Evolutionary conservation across 2,797 vertebrate genomes (phyloP).

Genomic region (Pseudopleuronectes americanus): DNA sequence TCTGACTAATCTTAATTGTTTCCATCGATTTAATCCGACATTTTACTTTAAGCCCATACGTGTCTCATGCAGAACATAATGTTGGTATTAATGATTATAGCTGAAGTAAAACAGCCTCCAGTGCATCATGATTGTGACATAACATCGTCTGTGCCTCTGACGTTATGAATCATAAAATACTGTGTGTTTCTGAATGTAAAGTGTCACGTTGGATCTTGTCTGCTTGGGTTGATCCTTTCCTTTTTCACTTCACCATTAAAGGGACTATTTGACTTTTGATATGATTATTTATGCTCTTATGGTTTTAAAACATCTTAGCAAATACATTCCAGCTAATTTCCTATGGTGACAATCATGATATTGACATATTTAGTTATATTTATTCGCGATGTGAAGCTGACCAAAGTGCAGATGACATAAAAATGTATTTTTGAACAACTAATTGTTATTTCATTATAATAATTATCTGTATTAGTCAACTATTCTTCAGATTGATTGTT

Average conservation of each 20-base stretch:
- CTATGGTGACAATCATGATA: too few relatives aligned
- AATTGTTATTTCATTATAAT: too few relatives aligned
- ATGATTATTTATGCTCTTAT: background rate
- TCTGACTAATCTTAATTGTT: background rate
- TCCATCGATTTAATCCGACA: background rate
- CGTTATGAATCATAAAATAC: constrained; percentile 41
- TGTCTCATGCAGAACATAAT: background rate
- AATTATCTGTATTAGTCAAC: too few relatives aligned
- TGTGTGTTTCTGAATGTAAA: constrained; percentile 20
- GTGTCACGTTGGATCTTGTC: constrained; percentile 38
- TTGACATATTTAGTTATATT: too few relatives aligned
- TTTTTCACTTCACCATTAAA: background rate
- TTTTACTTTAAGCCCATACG: background rate
- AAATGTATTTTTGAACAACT: too few relatives aligned
- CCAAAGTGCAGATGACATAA: too few relatives aligned
- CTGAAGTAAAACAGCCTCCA: background rate
- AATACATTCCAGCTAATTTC: background rate
- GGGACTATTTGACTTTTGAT: too few relatives aligned
- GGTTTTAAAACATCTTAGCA: background rate
- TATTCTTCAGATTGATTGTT: too few relatives aligned
- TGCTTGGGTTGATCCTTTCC: constrained; percentile 10
- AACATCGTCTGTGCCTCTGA: constrained; percentile 22
- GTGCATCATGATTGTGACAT: constrained; percentile 8
- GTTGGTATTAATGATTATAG: background rate
- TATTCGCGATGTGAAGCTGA: too few relatives aligned